Conservation (phyloP, 2,797 vertebrate genomes). For the Gymnothorax javanicus region DNA sequence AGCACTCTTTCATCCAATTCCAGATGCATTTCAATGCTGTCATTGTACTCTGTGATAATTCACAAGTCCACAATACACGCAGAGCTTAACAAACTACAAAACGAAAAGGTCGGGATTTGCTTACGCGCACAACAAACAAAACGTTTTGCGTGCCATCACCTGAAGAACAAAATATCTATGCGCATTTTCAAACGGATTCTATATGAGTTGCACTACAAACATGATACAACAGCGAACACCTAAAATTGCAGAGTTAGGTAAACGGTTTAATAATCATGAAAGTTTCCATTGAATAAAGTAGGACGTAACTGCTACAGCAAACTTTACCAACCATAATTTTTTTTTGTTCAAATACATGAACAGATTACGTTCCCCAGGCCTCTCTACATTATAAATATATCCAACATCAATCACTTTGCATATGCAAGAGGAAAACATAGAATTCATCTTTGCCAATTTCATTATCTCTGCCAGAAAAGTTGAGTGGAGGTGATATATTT, state of each 20-base stretch:
- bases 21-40: slow-evolving; percentile 80
- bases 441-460: not conserved
- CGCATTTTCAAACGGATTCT: not conserved
- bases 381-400: not conserved
- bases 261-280: not conserved
- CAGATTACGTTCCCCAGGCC: not conserved
- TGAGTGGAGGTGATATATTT: too few relatives aligned
- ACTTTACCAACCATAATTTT: not conserved
- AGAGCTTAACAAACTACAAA: slow-evolving; percentile 60
- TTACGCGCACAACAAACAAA: slow-evolving; percentile 44
- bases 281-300: not conserved
- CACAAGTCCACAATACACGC: slow-evolving; percentile 65
- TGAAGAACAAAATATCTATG: not conserved
- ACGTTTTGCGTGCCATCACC: slow-evolving; percentile 16
- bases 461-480: not conserved
- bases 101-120: not conserved
- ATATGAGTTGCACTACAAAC: not conserved
- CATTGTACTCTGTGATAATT: slow-evolving; percentile 81
- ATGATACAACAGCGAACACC: not conserved
- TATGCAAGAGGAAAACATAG: not conserved
- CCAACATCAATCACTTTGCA: not conserved
- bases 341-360: not conserved
- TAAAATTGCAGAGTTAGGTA: not conserved
- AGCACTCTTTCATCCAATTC: slow-evolving; percentile 86
- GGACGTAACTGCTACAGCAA: not conserved